These are phyloP conservation scores for Pagrus major DNA, from an alignment of 2,113 vertebrate species.

Conservation along the genomic window DNA sequence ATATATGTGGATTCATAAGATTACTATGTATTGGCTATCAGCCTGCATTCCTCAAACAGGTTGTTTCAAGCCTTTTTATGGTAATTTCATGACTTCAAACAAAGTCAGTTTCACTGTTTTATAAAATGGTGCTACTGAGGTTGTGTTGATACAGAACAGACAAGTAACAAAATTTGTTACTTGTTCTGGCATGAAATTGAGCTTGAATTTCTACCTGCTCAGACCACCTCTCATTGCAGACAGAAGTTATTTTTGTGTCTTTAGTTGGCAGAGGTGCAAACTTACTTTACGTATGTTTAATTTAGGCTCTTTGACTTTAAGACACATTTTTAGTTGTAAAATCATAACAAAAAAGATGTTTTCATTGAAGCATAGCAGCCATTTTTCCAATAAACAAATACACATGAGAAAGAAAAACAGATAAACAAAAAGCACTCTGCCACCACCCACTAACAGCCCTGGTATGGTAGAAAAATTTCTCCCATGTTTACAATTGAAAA, in stretches of 20 bases:
- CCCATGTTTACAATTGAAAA: too few species aligned
- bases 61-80: background rate
- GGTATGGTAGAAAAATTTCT: too few species aligned
- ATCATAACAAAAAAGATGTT: too few species aligned
- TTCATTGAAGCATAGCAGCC: too few species aligned
- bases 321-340: background rate
- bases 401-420: too few species aligned
- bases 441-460: too few species aligned
- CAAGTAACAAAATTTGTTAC: constrained; percentile 21
- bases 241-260: background rate
- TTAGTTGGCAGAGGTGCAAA: background rate
- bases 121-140: background rate
- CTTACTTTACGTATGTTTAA: background rate
- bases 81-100: background rate
- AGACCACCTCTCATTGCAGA: background rate
- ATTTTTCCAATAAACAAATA: too few species aligned
- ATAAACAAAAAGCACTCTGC: too few species aligned
- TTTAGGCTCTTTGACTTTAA: background rate
- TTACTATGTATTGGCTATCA: background rate
- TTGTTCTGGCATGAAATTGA: constrained; percentile 23
- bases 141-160: constrained; percentile 10
- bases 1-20: background rate
- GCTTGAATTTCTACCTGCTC: background rate
- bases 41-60: background rate
- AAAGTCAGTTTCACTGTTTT: background rate